Evolutionary conservation across 2,797 vertebrate genomes (phyloP), one percentile per base, ranked within the genome.

Genomic region (Allobates femoralis): DNA sequence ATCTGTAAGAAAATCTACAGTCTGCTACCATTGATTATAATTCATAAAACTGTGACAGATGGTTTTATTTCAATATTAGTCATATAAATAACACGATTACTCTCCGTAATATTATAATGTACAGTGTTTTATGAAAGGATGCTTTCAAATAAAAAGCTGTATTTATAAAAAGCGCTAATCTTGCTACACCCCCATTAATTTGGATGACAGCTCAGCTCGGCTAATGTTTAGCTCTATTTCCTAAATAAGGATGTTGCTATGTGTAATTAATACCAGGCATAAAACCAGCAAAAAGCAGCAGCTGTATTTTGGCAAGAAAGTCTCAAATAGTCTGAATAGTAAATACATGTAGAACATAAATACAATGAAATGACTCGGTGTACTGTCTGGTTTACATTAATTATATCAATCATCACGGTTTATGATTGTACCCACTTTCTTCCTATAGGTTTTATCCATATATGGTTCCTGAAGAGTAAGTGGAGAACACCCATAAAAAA

Each of bases 121-220:
- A 78, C 21, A 53, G 18, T 78, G 53, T 58, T n/a, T 78, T 34
- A 78, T 78, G 5, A 56, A 78, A 58, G 30, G 28, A 21, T 34
- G 53, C 51, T 55, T 77, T 30, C 50, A 53, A 30, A 74, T 74
- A 41, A 28, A 30, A 30, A 30, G n/a, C 26, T 32, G 18, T 77
- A 77, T 78, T 78, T 78, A 78, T 56, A 58, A 34, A 34, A 56
- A 77, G 75, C 56, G 50, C 30, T 78, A 78, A 53, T 30, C 50
- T 56, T n/a, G 3, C 18, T 77, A 32, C 16, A 77, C n/a, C 32
- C 30, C 28, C 28, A 78, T 78, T 56, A 7, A 78, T 56, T 56
- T 21, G 34, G 28, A 58, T 34, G 76, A 78, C 76, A 58, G 28
- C 53, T 37, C 5, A 56, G 28, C 32, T 30, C 51, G 34, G 34